These are phyloP conservation scores for Troilus luridus DNA, from an alignment of 2,888 invertebrate species.

Conservation along the genomic window DNA sequence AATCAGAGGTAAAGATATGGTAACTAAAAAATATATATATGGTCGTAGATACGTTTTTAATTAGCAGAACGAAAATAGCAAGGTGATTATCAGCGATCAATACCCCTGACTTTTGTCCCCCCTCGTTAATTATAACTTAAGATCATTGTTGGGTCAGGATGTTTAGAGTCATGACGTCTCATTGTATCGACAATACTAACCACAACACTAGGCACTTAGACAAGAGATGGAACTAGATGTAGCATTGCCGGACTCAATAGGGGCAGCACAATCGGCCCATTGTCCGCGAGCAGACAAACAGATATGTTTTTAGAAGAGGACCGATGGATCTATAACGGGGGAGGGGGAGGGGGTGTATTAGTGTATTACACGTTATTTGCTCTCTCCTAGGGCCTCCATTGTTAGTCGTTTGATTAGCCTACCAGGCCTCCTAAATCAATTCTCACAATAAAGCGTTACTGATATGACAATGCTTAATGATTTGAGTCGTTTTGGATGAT, in stretches of 20 bases:
- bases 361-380: slow-evolving; percentile 34
- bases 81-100: neutral
- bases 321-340: neutral
- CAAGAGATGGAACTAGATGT: slow-evolving; percentile 19
- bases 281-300: slow-evolving; percentile 29
- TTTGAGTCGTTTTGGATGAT: slow-evolving; percentile 53
- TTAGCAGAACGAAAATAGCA: neutral
- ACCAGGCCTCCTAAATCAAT: slow-evolving; percentile 55
- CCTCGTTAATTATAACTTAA: slow-evolving; percentile 25
- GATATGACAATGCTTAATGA: slow-evolving; percentile 55
- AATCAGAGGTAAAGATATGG: no score
- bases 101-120: neutral
- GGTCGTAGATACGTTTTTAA: neutral
- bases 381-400: slow-evolving; percentile 19
- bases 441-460: slow-evolving; percentile 56
- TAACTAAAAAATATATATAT: no score
- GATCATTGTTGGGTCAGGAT: neutral
- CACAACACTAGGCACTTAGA: neutral
- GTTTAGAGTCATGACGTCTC: neutral
- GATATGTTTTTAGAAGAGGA: slow-evolving; percentile 46
- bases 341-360: neutral
- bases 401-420: slow-evolving; percentile 49
- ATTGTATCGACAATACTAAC: slow-evolving; percentile 17
- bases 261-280: neutral
- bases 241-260: neutral